Conservation (phyloP, 1,140 invertebrate genomes). For the Drosophila repleta region DNA sequence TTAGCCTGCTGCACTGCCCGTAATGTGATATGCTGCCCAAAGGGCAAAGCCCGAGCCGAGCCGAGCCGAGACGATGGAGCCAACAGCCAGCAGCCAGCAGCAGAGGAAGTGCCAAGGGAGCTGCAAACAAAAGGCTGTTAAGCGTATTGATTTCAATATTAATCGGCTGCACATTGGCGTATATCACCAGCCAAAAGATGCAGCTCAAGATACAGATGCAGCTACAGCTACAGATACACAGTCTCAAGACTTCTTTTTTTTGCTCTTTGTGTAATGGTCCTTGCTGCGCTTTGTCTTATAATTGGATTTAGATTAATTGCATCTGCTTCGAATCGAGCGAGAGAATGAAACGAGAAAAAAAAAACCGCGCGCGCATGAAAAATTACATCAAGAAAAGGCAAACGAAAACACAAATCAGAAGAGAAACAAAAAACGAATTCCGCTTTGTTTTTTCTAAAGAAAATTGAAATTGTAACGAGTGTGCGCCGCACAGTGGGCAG, state of each 20-base stretch:
- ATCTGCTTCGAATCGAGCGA: constrained; percentile 50
- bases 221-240: constrained; percentile 23
- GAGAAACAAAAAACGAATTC: constrained; percentile 18
- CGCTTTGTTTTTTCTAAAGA: constrained; percentile 55
- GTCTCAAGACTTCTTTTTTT: background rate
- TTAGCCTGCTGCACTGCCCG: constrained; percentile 56
- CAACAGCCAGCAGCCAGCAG: too few species aligned
- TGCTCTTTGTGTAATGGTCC: constrained; percentile 55
- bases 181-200: constrained; percentile 37
- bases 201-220: constrained; percentile 1
- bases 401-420: background rate
- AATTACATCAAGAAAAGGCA: constrained; percentile 59
- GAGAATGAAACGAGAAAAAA: background rate
- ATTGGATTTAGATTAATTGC: constrained; percentile 84
- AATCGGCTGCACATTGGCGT: constrained; percentile 51
- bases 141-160: constrained; percentile 77
- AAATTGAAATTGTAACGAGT: constrained; percentile 64
- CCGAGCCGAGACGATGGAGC: background rate
- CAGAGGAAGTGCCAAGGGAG: constrained; percentile 26
- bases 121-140: constrained; percentile 58
- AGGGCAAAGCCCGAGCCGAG: constrained; percentile 26
- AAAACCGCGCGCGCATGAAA: constrained; percentile 62
- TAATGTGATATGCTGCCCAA: constrained; percentile 61
- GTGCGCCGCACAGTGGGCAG: background rate
- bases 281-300: constrained; percentile 74